Conservation (phyloP, 2,113 vertebrate genomes). For the Lampris incognitus region DNA sequence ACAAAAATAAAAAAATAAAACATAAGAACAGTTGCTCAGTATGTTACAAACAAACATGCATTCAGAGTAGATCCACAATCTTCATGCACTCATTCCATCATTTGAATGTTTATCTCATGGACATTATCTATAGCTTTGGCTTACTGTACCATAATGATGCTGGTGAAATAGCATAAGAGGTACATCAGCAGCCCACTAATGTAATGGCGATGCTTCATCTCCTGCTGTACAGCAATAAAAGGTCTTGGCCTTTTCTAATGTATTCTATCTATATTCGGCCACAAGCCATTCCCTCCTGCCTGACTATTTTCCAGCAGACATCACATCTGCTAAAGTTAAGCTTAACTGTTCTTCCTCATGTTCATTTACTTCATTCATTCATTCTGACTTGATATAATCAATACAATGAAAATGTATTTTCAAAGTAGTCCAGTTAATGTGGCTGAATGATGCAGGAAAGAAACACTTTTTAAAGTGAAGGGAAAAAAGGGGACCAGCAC, state of each 20-base stretch:
- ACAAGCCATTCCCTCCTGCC: not conserved
- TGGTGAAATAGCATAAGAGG: constrained; percentile 17
- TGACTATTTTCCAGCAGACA: not conserved
- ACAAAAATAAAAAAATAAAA: not conserved
- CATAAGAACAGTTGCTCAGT: no score
- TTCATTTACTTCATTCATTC: not conserved
- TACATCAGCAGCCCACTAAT: constrained; percentile 4
- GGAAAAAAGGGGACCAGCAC: not conserved
- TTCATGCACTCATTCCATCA: not conserved
- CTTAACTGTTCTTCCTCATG: not conserved
- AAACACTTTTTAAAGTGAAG: not conserved
- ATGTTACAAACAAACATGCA: no score
- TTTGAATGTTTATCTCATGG: not conserved
- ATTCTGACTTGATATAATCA: not conserved
- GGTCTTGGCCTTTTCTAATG: constrained; percentile 19
- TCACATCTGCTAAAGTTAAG: no score
- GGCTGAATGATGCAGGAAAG: not conserved
- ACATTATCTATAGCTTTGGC: constrained; percentile 9
- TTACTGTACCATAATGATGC: constrained; percentile 3
- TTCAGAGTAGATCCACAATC: not conserved
- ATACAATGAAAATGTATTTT: not conserved
- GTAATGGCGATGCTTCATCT: constrained; percentile 25
- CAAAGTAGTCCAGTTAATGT: not conserved
- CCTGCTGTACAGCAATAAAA: constrained; percentile 20
- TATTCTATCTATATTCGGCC: constrained; percentile 16